These are phyloP conservation scores for Idaea straminata DNA, from an alignment of 2,888 invertebrate species.

Conservation along the genomic window DNA sequence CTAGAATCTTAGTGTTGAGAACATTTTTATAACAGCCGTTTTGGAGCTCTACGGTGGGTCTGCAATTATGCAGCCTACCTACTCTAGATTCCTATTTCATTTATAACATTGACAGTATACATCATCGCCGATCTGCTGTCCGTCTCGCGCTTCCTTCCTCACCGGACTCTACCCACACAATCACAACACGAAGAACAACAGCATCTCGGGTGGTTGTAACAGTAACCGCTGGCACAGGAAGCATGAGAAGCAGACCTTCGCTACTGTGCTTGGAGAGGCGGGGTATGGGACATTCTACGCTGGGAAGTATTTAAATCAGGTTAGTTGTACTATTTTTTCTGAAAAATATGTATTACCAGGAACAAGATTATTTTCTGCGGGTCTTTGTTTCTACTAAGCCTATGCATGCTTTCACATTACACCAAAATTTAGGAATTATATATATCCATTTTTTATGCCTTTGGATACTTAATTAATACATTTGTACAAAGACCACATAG, in stretches of 20 bases:
- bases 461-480: no score
- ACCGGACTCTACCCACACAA: constrained; percentile 93
- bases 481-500: no score
- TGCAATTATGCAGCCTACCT: background rate
- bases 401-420: no score
- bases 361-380: no score
- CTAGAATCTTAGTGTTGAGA: no score
- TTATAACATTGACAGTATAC: constrained; percentile 82
- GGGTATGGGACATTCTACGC: constrained; percentile 93
- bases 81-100: background rate
- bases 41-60: no score
- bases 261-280: constrained; percentile 80
- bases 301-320: constrained; percentile 96
- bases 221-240: constrained; percentile 81
- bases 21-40: no score
- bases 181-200: constrained; percentile 88
- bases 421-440: no score
- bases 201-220: constrained; percentile 88
- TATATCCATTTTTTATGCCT: no score
- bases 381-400: no score
- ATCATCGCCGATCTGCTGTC: constrained; percentile 93
- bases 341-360: no score
- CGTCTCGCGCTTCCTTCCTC: constrained; percentile 91
- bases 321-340: constrained; percentile 46
- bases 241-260: constrained; percentile 84